Conservation (phyloP, 2,113 vertebrate genomes). For the Xenotilapia leptura region DNA sequence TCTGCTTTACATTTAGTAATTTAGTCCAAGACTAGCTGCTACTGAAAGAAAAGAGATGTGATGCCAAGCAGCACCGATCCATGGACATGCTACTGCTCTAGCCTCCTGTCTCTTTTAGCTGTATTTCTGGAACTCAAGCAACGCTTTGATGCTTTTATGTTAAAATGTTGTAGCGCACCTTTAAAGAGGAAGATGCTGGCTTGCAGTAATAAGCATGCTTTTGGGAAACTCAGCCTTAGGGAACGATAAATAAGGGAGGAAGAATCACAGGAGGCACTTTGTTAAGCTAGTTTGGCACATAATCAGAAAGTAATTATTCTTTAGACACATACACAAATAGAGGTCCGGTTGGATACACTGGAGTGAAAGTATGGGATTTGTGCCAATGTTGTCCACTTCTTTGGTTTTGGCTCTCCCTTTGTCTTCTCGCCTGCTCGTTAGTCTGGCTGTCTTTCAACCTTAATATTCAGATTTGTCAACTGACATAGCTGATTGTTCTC, state of each 20-base stretch:
- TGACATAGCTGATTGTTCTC: background rate
- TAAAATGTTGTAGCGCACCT: background rate
- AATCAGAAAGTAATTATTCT: background rate
- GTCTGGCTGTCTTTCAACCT: background rate
- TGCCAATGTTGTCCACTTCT: background rate
- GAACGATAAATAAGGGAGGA: background rate
- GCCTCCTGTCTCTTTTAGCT: background rate
- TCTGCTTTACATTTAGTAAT: background rate
- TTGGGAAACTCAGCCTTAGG: slow-evolving; percentile 40
- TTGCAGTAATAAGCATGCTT: background rate
- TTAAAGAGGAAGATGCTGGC: background rate
- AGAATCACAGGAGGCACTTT: background rate
- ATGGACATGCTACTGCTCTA: background rate
- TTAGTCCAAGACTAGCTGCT: background rate
- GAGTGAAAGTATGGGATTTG: background rate
- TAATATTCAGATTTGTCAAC: background rate
- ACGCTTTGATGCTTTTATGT: background rate
- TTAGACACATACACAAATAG: background rate
- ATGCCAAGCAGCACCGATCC: background rate
- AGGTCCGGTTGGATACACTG: background rate
- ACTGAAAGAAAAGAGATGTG: background rate
- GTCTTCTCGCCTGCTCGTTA: background rate
- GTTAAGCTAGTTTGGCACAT: background rate
- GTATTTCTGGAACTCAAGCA: background rate
- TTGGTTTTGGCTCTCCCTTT: background rate